phyloP scores from a whole-genome alignment of 2,888 invertebrate species.

The Melanchra persicariae region DNA sequence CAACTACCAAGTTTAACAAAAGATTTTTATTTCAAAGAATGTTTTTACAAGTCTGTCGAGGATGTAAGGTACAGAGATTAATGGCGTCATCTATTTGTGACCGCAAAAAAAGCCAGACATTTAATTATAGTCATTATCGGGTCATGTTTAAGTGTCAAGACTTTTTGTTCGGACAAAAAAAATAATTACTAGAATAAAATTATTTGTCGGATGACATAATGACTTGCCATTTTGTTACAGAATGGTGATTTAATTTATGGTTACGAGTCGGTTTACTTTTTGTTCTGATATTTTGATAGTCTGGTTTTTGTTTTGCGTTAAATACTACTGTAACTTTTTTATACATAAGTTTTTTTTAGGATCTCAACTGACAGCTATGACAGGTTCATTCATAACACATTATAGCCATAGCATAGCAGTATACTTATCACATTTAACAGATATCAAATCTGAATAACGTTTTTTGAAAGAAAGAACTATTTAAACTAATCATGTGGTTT shows the following conservation, averaged over 20 bases:
- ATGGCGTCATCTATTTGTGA: slow-evolving; percentile 16
- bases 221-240: slow-evolving; percentile 9
- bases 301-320: too few relatives aligned
- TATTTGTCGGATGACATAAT: not conserved
- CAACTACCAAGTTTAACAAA: slow-evolving; percentile 38
- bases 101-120: slow-evolving; percentile 43
- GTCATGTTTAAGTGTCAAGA: slow-evolving; percentile 36
- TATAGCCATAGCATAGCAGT: too few relatives aligned
- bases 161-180: slow-evolving; percentile 33
- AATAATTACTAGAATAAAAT: slow-evolving; percentile 7
- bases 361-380: not conserved
- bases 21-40: slow-evolving; percentile 30
- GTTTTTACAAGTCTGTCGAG: slow-evolving; percentile 42
- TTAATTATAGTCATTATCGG: slow-evolving; percentile 40
- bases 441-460: too few relatives aligned
- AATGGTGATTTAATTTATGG: slow-evolving; percentile 4
- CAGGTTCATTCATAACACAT: too few relatives aligned
- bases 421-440: too few relatives aligned
- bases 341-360: not conserved
- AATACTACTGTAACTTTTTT: not conserved
- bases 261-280: not conserved
- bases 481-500: too few relatives aligned
- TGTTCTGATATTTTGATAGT: not conserved
- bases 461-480: too few relatives aligned
- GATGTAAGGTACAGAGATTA: slow-evolving; percentile 48